Conservation (phyloP, 2,797 vertebrate genomes). For the Spinibarbus caldwelli region DNA sequence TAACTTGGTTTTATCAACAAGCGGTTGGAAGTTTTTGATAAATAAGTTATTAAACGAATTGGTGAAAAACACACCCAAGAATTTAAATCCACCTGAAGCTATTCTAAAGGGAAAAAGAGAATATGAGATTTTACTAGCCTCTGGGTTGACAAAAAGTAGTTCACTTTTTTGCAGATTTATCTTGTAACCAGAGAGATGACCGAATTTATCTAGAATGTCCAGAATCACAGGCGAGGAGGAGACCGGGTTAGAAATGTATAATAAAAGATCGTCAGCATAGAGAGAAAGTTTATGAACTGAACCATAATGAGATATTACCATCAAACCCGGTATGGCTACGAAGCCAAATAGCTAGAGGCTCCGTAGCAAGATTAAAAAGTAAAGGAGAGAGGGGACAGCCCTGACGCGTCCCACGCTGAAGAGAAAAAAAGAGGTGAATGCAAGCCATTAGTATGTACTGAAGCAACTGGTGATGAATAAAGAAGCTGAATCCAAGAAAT, state of each 20-base stretch:
- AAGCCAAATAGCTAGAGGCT: too few relatives aligned
- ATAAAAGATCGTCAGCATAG: neutral
- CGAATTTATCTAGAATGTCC: neutral
- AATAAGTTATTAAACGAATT: neutral
- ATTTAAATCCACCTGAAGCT: neutral
- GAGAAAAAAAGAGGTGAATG: too few relatives aligned
- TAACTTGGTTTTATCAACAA: neutral
- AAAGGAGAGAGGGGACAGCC: too few relatives aligned
- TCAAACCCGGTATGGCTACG: too few relatives aligned
- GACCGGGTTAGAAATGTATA: constrained; percentile 10
- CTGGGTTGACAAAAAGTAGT: neutral
- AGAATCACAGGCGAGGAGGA: neutral
- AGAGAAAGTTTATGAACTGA: too few relatives aligned
- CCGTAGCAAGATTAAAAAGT: too few relatives aligned
- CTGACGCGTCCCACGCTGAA: too few relatives aligned
- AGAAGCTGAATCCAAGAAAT: too few relatives aligned
- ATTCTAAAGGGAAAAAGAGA: neutral
- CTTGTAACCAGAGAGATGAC: constrained; percentile 17
- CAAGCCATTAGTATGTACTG: too few relatives aligned
- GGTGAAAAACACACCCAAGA: neutral
- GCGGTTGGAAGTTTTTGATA: neutral
- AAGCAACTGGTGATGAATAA: too few relatives aligned
- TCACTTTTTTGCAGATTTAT: constrained; percentile 12
- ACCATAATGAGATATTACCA: too few relatives aligned
- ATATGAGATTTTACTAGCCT: neutral